Evolutionary conservation across 2,797 vertebrate genomes (phyloP).

Genomic region (Hipposideros larvatus): DNA sequence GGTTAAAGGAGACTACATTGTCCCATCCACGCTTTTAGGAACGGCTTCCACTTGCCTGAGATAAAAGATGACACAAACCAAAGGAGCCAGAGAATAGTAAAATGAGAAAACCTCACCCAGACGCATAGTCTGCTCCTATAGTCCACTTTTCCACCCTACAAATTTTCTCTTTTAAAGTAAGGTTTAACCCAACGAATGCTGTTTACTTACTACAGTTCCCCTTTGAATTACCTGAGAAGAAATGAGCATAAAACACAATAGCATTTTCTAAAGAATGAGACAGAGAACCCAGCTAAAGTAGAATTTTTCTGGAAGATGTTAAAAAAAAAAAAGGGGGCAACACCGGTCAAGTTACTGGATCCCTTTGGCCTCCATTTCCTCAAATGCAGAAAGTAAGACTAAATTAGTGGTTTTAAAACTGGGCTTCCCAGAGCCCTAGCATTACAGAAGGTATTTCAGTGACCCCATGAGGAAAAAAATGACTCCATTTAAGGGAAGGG

Average conservation of each 20-base stretch:
- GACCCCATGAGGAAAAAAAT: neutral
- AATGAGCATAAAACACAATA: conserved; percentile 30
- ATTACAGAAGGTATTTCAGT: neutral
- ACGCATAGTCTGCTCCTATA: neutral
- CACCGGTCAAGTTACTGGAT: neutral
- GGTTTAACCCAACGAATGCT: neutral
- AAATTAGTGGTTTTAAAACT: neutral
- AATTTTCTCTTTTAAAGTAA: conserved; percentile 46
- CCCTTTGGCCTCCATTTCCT: neutral
- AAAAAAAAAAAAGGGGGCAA: neutral
- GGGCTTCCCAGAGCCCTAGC: neutral
- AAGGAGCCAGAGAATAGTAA: neutral
- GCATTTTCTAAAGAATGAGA: conserved; percentile 14
- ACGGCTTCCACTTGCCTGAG: neutral
- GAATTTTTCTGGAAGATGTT: neutral
- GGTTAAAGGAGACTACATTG: conserved; percentile 36
- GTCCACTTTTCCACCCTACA: neutral
- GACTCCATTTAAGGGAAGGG: neutral
- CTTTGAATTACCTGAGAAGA: neutral
- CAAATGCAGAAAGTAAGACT: conserved; percentile 26
- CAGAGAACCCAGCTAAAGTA: neutral
- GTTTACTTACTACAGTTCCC: neutral
- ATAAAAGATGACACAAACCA: neutral
- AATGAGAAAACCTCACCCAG: neutral
- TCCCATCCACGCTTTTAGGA: neutral